These are phyloP conservation scores for Leptopterna dolabrata DNA, from an alignment of 2,888 invertebrate genomes.

Conservation along the genomic window DNA sequence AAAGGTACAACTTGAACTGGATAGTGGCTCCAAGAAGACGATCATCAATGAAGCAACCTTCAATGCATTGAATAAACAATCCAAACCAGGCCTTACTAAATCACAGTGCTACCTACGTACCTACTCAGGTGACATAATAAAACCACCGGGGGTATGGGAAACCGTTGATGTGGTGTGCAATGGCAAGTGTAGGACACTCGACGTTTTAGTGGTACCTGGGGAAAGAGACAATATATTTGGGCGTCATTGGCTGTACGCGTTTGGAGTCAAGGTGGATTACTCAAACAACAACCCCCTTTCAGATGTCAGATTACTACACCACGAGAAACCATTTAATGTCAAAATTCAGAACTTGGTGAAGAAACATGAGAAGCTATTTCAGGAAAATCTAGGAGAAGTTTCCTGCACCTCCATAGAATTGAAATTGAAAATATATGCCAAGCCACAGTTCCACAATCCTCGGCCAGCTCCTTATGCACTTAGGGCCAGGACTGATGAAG, in stretches of 20 bases:
- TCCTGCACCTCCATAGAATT: neutral
- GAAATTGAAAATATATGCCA: slow-evolving; percentile 3
- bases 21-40: slow-evolving; percentile 12
- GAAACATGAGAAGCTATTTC: neutral
- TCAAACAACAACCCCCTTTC: neutral
- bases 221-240: neutral
- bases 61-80: neutral
- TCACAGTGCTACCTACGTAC: neutral
- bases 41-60: neutral
- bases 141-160: neutral
- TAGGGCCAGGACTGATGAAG: neutral
- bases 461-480: slow-evolving; percentile 1
- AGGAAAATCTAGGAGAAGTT: neutral
- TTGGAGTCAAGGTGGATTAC: neutral
- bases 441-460: slow-evolving; percentile 9
- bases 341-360: neutral
- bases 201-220: neutral
- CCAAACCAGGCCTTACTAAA: neutral
- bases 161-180: neutral
- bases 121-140: neutral
- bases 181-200: neutral
- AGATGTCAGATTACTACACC: neutral
- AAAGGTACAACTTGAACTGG: slow-evolving; percentile 5
- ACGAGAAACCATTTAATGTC: neutral
- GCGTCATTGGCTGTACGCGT: neutral